A percentile compares a stretch with the other conserved stretches of the same genome.
phyloP scores from a whole-genome alignment of 2,797 vertebrate genomes.

The Hemibagrus guttatus region DNA sequence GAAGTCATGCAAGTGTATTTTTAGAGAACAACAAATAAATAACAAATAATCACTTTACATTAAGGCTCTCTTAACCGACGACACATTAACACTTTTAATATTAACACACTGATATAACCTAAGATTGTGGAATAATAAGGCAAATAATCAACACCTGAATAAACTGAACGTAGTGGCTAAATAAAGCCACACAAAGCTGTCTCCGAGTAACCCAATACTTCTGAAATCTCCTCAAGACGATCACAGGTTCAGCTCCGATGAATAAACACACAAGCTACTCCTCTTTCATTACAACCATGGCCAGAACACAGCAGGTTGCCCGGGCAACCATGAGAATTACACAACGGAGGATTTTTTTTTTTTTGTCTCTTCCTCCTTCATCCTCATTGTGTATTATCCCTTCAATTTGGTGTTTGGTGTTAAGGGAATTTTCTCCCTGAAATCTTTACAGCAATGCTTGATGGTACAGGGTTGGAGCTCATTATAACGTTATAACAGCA shows the following conservation, averaged over 20 bases:
- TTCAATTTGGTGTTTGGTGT: conserved; percentile 7
- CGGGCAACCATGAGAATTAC: conserved; percentile 35
- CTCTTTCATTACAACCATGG: conserved; percentile 30
- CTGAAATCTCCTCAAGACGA: conserved; percentile 29
- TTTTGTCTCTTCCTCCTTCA: neutral
- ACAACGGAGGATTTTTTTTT: conserved; percentile 36
- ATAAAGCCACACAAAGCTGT: neutral
- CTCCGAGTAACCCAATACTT: conserved; percentile 11
- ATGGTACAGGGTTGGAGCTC: neutral
- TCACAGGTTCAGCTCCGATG: conserved; percentile 19
- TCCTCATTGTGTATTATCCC: neutral
- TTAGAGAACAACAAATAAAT: neutral
- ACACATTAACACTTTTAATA: no score
- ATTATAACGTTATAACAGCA: neutral
- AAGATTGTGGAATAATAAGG: neutral
- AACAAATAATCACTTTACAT: neutral
- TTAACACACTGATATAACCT: neutral
- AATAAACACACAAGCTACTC: conserved; percentile 32
- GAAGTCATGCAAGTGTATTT: neutral
- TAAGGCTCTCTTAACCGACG: neutral
- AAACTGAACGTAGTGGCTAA: neutral
- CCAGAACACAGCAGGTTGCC: conserved; percentile 42
- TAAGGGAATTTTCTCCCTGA: neutral
- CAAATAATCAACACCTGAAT: neutral
- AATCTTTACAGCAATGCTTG: neutral